Base-by-base conservation (phyloP, 2,888 invertebrate genomes). In the Tenthredo notha region DNA sequence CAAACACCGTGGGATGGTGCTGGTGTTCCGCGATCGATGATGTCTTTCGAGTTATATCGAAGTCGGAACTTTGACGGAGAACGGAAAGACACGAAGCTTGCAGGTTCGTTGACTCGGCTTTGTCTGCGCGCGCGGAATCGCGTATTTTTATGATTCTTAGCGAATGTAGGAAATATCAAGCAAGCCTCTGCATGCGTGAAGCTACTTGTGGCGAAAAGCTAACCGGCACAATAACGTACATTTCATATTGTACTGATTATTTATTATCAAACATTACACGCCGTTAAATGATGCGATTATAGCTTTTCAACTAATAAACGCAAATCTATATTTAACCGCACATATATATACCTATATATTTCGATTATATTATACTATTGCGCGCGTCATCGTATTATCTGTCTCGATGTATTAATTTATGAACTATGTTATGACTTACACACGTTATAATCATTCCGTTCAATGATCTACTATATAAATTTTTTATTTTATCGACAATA, bases 101-200 rank as follows among this genome's bases (percentile, higher is more conserved):
- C 83, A 83, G 50, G 83, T 83, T 83, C 80, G 83, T 83, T 83
- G 83, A 83, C 83, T 83, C 83, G 83, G 47, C 83, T 83, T 83
- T 83, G 83, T 83, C 83, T 83, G 65, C 83, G 43, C 83, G 67
- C 70, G 67, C 70, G 70, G 67, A 43, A 67, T 47, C 67, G 67
- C 65, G 70, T 83, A 83, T 83, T 83, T 83, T 83, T 83, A 83
- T 70, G 80, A 80, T 80, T 80, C 61, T 80, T 80, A 61, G 80
- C 80, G n/a, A 80, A 61, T 61, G 80, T 29, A 25, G 29, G 43
- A 74, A 86, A 88, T 85, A 74, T 85, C 61, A 84, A 85, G 78
- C 72, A 78, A 80, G 29, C 65, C 61, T 86, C 87, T 85, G 2
- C 29, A 37, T 18, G 18, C 18, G 10, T 40, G 21, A 29, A 12